Evolutionary conservation across 1,140 invertebrate species (phyloP).

Genomic region (Drosophila kurseongensis): DNA sequence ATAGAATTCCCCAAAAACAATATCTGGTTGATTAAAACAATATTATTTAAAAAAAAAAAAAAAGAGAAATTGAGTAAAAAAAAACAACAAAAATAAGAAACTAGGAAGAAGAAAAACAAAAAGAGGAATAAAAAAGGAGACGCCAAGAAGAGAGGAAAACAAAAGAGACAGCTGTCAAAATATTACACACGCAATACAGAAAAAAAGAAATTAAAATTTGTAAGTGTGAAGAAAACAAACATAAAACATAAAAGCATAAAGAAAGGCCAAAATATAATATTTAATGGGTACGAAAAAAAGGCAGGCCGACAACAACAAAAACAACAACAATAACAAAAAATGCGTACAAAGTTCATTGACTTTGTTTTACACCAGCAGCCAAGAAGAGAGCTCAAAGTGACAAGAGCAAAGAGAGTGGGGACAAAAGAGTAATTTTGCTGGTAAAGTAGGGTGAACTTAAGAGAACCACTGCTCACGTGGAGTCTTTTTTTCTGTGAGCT

Average conservation of each 20-base stretch:
- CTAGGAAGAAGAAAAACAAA: constrained; percentile 14
- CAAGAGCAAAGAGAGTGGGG: neutral
- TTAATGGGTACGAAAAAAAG: constrained; percentile 52
- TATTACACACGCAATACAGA: constrained; percentile 69
- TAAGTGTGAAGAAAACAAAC: constrained; percentile 69
- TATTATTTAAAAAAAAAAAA: neutral
- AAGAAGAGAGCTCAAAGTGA: neutral
- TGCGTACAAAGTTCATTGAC: constrained; percentile 83
- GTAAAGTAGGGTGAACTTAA: constrained; percentile 1
- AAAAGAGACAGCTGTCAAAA: constrained; percentile 63
- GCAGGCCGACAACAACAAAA: constrained; percentile 46
- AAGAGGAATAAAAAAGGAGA: constrained; percentile 8
- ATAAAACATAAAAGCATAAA: constrained; percentile 53
- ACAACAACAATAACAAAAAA: constrained; percentile 54
- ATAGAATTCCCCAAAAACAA: neutral
- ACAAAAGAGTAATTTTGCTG: neutral
- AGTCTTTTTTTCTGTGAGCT: constrained; percentile 4
- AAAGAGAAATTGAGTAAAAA: neutral
- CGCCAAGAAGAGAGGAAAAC: constrained; percentile 7
- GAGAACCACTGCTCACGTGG: constrained; percentile 14
- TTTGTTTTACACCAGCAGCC: constrained; percentile 65
- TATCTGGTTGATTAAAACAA: constrained; percentile 14
- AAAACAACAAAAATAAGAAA: constrained; percentile 9
- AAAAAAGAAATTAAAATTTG: constrained; percentile 33
- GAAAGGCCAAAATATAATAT: constrained; percentile 47